Conservation (phyloP, 2,888 invertebrate genomes). For the Acleris cristana region DNA sequence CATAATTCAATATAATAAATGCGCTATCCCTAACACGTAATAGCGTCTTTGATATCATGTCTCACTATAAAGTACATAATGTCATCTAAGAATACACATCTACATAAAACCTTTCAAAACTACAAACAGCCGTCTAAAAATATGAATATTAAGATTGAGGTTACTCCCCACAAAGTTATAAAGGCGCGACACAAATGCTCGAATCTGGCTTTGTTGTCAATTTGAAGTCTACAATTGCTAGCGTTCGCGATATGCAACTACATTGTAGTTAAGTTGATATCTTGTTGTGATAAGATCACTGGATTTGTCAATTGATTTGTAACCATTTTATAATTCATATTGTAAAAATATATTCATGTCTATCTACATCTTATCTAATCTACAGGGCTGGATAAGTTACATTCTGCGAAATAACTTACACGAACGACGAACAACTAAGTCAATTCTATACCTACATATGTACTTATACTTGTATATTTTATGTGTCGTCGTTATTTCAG, state of each 20-base stretch:
- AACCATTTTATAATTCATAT: constrained; percentile 8
- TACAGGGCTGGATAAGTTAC: not conserved
- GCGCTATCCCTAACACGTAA: constrained; percentile 53
- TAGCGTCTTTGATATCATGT: constrained; percentile 58
- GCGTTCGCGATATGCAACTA: not conserved
- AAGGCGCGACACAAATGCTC: constrained; percentile 16
- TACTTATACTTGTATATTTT: no score
- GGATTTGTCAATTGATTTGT: constrained; percentile 14
- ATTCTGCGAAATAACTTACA: no score
- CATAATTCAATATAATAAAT: constrained; percentile 20
- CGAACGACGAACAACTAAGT: no score
- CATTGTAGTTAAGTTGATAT: not conserved
- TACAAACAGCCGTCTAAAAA: constrained; percentile 76
- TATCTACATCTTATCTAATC: not conserved
- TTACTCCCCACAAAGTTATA: not conserved
- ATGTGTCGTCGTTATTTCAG: no score
- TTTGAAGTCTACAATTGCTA: constrained; percentile 1
- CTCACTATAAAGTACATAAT: constrained; percentile 44
- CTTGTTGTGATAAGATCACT: constrained; percentile 20
- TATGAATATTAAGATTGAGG: constrained; percentile 52
- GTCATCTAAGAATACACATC: constrained; percentile 56
- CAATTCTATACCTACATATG: no score
- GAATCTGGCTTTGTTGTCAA: constrained; percentile 14
- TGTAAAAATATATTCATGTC: constrained; percentile 2
- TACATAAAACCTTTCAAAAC: constrained; percentile 57